Evolutionary conservation across 2,797 vertebrate genomes (phyloP).

Genomic region (Falco cherrug): DNA sequence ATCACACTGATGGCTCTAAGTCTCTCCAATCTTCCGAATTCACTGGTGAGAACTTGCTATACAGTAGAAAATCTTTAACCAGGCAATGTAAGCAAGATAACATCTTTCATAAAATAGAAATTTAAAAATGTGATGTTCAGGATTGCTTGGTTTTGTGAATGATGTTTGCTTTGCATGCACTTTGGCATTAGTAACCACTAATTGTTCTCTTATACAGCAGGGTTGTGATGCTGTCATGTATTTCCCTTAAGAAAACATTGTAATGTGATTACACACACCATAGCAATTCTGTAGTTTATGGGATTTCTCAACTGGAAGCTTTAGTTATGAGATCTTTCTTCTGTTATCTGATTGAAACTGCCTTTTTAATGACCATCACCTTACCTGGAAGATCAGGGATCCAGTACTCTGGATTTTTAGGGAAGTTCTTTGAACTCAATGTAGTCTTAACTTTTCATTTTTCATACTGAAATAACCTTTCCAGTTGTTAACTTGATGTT

Average conservation of each 20-base stretch:
- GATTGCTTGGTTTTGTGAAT: not conserved
- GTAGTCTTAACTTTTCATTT: not conserved
- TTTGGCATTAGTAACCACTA: not conserved
- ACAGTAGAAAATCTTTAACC: slow-evolving; percentile 24
- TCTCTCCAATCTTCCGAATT: slow-evolving; percentile 55
- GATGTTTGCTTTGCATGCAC: slow-evolving; percentile 36
- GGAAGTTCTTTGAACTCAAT: not conserved
- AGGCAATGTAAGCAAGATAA: slow-evolving; percentile 15
- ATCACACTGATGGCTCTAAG: slow-evolving; percentile 57
- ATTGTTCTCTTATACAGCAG: not conserved
- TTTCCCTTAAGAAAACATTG: not conserved
- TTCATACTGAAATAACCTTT: not conserved
- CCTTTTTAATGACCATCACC: not conserved
- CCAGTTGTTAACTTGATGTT: not conserved
- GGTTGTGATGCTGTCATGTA: not conserved
- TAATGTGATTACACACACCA: not conserved
- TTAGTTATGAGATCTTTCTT: not conserved
- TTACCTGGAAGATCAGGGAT: not conserved
- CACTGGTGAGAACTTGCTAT: slow-evolving; percentile 58
- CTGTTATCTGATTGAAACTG: not conserved
- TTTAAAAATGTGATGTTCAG: not conserved
- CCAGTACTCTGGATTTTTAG: not conserved
- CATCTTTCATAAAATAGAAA: not conserved
- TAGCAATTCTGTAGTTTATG: not conserved
- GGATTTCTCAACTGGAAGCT: not conserved